Evolutionary conservation across 2,888 invertebrate genomes (phyloP).

Genomic region (Erpobdella octoculata): DNA sequence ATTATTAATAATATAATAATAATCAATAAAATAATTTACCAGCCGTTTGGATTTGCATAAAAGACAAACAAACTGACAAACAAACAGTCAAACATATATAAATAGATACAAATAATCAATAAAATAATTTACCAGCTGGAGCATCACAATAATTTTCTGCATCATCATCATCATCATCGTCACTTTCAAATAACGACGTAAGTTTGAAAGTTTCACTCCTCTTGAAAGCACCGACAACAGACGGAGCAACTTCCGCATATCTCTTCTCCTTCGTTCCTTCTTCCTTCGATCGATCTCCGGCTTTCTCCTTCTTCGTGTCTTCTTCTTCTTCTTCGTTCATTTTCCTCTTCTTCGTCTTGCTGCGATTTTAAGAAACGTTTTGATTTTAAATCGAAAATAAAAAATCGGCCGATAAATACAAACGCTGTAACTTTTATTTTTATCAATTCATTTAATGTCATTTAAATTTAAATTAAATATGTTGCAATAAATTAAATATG

Average conservation of each 20-base stretch:
- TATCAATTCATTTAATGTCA: too few relatives aligned
- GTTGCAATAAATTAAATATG: too few relatives aligned
- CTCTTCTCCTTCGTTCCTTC: neutral
- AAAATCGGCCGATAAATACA: too few relatives aligned
- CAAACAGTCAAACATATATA: neutral
- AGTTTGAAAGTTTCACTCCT: constrained; percentile 7
- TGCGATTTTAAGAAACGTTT: neutral
- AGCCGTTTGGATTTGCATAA: too few relatives aligned
- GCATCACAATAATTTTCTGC: constrained; percentile 7
- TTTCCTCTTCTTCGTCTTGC: neutral
- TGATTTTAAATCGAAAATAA: too few relatives aligned
- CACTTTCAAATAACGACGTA: neutral
- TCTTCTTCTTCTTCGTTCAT: neutral
- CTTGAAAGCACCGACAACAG: constrained; percentile 5
- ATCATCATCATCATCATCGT: constrained; percentile 14
- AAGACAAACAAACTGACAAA: neutral
- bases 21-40: too few relatives aligned
- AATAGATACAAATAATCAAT: neutral
- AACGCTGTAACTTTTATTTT: too few relatives aligned
- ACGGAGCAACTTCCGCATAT: neutral
- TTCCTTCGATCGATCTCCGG: too few relatives aligned
- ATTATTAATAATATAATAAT: too few relatives aligned
- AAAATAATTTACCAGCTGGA: neutral
- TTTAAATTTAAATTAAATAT: too few relatives aligned
- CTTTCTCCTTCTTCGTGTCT: neutral